These are phyloP conservation scores for Chloroceryle inda DNA, from an alignment of 2,797 vertebrate species.

Conservation along the genomic window DNA sequence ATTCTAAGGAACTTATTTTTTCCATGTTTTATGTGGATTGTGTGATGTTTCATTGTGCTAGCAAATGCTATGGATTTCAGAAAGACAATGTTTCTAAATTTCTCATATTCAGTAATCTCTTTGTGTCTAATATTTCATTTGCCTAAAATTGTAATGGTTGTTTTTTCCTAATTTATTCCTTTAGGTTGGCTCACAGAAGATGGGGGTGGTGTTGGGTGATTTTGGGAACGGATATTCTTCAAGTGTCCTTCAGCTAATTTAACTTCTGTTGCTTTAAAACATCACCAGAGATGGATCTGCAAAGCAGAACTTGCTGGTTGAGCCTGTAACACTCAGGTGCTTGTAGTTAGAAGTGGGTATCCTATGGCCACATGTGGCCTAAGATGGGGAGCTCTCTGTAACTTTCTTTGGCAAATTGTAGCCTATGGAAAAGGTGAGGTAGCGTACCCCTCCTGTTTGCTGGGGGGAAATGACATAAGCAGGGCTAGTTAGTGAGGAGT, in stretches of 20 bases:
- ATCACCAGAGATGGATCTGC: neutral
- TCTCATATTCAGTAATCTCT: neutral
- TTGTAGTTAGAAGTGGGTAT: neutral
- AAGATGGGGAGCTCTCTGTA: neutral
- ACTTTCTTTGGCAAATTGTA: neutral
- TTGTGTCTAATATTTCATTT: neutral
- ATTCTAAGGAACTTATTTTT: neutral
- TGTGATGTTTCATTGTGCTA: neutral
- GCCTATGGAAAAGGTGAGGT: neutral
- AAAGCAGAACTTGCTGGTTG: neutral
- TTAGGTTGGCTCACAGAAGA: neutral
- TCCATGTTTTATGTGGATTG: neutral
- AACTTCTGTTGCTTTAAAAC: neutral
- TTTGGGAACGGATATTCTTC: neutral
- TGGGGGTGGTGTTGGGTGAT: neutral
- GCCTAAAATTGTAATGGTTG: neutral
- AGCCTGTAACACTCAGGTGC: neutral
- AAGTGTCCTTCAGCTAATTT: neutral
- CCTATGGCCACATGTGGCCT: fast-evolving
- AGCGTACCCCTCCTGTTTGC: neutral
- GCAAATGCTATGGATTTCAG: neutral
- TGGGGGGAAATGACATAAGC: neutral
- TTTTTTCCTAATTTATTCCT: neutral
- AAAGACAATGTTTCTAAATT: neutral
- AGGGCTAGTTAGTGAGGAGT: neutral